Base-by-base conservation (phyloP, 2,113 vertebrate genomes). In the Phodopus roborovskii region DNA sequence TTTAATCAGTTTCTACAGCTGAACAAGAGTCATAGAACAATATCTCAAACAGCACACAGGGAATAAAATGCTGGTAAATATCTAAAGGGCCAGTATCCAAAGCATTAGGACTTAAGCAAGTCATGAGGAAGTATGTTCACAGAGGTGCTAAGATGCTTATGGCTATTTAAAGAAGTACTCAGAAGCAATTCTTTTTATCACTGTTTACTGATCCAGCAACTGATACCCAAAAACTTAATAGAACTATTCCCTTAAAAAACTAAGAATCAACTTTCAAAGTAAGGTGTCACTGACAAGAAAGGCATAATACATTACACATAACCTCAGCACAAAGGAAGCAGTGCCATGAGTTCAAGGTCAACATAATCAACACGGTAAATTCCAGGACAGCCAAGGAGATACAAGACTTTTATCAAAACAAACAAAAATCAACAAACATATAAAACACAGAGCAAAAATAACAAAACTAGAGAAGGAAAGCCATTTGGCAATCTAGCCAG, bases 1-100 rank as follows among this genome's bases (percentile, higher is more conserved):
- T 79, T 75, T 94, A 95, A 81, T 33, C 66, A 9, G 4, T 62
- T 85, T 84, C 50, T 91, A 84, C n/a, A 87, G 71, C 62, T 79
- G 10, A 92, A 92, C 17, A 74, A 10, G 15, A 82, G 5, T 73
- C 11, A n/a, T 1, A 85, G 79, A 28, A 90, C 12, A 73, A 53
- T 7, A 36, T 48, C n/a, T 60, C 20, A 45, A 92, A 75, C 1
- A 90, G 19, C 90, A 36, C 28, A 66, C 22, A 36, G 36, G 4
- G 87, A 96, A 92, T 74, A 85, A 86, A 89, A 16, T 9, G 30
- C 62, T 85, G 24, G n/a, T 66, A 68, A 90, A 60, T 64, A 28
- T 20, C 1, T 68, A 73, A n/a, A 26, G 58, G 64, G 5, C 13
- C 30, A 87, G 33, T 8, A 78, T 13, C 70, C 4, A 89, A 22